Evolutionary conservation across 2,113 vertebrate genomes (phyloP).

Genomic region (Leuciscus idus): DNA sequence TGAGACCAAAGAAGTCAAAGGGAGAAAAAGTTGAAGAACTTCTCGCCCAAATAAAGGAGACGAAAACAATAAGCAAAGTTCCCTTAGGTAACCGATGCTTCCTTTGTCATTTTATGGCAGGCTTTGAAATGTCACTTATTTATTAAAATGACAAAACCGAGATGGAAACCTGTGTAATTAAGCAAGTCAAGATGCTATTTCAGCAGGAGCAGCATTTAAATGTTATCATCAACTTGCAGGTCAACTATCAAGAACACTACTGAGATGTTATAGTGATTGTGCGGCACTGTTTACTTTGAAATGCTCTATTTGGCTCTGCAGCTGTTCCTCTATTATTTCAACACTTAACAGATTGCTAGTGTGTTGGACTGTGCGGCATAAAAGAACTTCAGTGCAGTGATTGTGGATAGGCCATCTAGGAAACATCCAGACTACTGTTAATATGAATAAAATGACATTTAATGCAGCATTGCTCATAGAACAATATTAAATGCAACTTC

Average conservation of each 20-base stretch:
- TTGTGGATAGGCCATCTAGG: neutral
- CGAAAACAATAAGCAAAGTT: slow-evolving; percentile 67
- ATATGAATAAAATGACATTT: neutral
- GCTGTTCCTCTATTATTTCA: slow-evolving; percentile 47
- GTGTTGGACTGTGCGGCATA: slow-evolving; percentile 12
- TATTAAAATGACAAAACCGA: neutral
- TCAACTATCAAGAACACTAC: slow-evolving; percentile 2
- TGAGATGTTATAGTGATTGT: neutral
- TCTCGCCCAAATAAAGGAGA: slow-evolving; percentile 73
- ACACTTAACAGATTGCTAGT: slow-evolving; percentile 36
- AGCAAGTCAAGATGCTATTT: neutral
- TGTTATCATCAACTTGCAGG: slow-evolving; percentile 4
- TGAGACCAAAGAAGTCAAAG: slow-evolving; percentile 61
- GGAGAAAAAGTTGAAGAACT: slow-evolving; percentile 73
- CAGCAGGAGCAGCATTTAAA: neutral
- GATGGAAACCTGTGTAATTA: slow-evolving; percentile 12
- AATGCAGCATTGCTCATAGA: neutral
- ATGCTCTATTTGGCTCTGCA: slow-evolving; percentile 38
- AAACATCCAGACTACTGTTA: neutral
- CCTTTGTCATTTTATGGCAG: neutral
- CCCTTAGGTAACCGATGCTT: slow-evolving; percentile 73
- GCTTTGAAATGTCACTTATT: neutral
- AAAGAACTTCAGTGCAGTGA: neutral
- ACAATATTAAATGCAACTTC: neutral
- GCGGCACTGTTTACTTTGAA: slow-evolving; percentile 34